Evolutionary conservation across 2,113 vertebrate genomes (phyloP).

Genomic region (Paradisaea rubra): DNA sequence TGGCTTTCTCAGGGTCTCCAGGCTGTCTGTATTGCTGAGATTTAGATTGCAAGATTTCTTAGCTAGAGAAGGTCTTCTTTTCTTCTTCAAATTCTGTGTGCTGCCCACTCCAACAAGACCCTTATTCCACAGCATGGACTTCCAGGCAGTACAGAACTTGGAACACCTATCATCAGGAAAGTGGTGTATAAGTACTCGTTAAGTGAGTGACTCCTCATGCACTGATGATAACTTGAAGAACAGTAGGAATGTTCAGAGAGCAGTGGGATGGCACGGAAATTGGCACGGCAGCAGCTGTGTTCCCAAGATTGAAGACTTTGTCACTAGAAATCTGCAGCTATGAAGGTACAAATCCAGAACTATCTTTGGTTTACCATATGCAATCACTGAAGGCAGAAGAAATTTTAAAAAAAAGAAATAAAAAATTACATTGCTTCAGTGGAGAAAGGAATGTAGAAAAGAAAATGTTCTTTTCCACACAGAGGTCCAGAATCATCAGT

Average conservation of each 20-base stretch:
- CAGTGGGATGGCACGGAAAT: neutral
- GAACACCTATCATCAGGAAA: neutral
- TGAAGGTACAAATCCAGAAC: neutral
- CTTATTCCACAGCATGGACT: neutral
- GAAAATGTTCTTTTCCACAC: neutral
- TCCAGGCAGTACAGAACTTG: neutral
- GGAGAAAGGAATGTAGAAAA: neutral
- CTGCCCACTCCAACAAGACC: neutral
- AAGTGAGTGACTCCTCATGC: neutral
- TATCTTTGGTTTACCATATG: neutral
- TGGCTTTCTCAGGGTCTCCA: neutral
- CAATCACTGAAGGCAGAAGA: neutral
- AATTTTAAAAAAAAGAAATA: neutral
- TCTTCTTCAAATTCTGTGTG: neutral
- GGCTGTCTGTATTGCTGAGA: neutral
- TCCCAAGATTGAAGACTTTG: neutral
- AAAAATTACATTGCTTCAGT: neutral
- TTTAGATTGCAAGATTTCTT: neutral
- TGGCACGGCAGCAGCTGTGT: neutral
- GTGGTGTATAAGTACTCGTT: neutral
- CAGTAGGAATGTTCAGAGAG: neutral
- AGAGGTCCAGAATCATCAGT: neutral
- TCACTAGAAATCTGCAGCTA: neutral
- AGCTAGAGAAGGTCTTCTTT: neutral
- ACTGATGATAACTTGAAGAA: neutral